Base-by-base conservation (phyloP, 2,888 invertebrate species). In the Exephanes ischioxanthus region DNA sequence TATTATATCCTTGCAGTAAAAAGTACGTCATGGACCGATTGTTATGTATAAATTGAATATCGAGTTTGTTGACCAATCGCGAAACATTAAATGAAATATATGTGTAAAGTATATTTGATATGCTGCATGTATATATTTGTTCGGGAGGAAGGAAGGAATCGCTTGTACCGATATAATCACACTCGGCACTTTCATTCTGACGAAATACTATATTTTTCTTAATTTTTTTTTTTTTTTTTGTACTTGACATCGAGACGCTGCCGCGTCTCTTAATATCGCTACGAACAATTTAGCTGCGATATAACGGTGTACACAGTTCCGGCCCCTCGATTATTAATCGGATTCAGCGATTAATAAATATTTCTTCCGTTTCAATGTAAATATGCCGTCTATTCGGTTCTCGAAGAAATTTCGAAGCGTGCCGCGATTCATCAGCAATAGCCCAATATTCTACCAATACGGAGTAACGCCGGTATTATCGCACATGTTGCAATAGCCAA, bases 101-200 rank as follows among this genome's bases (percentile, higher is more conserved):
- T 61, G 41, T 73, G 66, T 9, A 81, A 16, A 79, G 79, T 48
- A n/a, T 68, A 68, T 78, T 70, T 66, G 63, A 72, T 77, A 51
- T 33, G 71, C 53, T 66, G 33, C 33, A 68, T 58, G 19, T 45
- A 55, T 22, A 37, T 48, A 63, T 77, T 51, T 66, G 37, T 14
- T 22, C 22, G 26, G 37, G 61, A 37, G 4, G 53, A 58, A 22
- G 9, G 7, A 37, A 30, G 14, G 48, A 14, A 26, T 53, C 33
- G 53, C 3, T 68, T 22, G 53, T 26, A 71, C n/a, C 37, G 63
- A n/a, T 5, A 33, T 16, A 19, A 37, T 4, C 22, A 11, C 3
- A 11, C 26, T 3, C 26, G 58, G 58, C 58, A 58, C 41, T 83
- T 83, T 77, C 53, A 37, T 66, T 67, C 37, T n/a, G 45, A 48